Percentiles rank a stretch among this genome's conserved stretches.
Conservation (phyloP, 2,888 invertebrate genomes). For the Eurytoma californica region DNA sequence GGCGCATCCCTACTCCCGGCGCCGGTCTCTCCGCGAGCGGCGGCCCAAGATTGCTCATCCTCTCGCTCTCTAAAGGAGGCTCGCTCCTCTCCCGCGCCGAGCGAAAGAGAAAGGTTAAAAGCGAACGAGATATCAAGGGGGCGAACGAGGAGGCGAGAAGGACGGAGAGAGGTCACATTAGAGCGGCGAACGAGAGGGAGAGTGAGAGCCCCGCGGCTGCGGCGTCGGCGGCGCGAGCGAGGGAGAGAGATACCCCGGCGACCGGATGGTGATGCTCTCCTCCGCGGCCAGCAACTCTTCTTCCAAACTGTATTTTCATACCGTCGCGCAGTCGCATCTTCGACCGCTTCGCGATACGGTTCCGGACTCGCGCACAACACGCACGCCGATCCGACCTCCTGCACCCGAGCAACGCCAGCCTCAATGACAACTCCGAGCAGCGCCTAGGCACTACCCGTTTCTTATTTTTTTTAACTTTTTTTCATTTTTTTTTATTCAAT, state of each 20-base stretch:
- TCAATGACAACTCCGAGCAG: neutral
- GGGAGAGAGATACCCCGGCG: constrained; percentile 26
- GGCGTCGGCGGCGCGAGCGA: neutral
- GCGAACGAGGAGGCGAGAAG: constrained; percentile 37
- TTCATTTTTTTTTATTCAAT: neutral
- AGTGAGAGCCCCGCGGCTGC: constrained; percentile 29
- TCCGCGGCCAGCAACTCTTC: constrained; percentile 39
- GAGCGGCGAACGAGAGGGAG: constrained; percentile 41
- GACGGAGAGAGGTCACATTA: constrained; percentile 51
- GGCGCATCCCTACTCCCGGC: constrained; percentile 33
- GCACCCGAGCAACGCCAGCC: neutral
- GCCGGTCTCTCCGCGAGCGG: constrained; percentile 26
- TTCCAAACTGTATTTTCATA: constrained; percentile 45
- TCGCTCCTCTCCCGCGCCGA: constrained; percentile 7
- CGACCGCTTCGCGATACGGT: constrained; percentile 40
- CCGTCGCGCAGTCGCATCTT: constrained; percentile 49
- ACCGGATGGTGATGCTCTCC: constrained; percentile 50
- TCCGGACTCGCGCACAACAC: constrained; percentile 22
- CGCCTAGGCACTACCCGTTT: no score
- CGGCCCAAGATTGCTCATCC: neutral
- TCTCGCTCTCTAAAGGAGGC: neutral
- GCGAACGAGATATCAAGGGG: constrained; percentile 51
- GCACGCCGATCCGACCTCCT: neutral
- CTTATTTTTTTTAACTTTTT: neutral
- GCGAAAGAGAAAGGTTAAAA: constrained; percentile 54